Base-by-base conservation (phyloP, 1,140 invertebrate genomes). In the Drosophila yakuba region DNA sequence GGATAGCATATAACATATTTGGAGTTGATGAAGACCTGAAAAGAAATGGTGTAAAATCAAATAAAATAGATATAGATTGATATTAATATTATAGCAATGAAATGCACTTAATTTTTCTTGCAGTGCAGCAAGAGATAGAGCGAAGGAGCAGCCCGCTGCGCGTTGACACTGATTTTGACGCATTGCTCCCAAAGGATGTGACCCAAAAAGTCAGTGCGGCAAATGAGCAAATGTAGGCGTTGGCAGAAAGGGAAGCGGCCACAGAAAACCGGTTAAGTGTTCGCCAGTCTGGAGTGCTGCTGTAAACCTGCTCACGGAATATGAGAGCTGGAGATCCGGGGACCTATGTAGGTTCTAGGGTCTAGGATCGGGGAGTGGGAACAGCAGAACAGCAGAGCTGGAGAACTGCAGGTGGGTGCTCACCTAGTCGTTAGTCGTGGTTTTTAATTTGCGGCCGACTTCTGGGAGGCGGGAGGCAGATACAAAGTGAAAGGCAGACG, bases 101-200 rank as follows among this genome's bases (percentile, higher is more conserved):
- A 28, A 28, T 32, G 0, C 7, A 32, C 8, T 8, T 2, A 32
- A 10, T 2, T 32, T 45, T 45, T 45, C 17, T 20, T 14, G 8
- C 32, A 28, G 64, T 66, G 61, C 35, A 36, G 4, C 35, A 38
- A 17, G 28, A 36, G 47, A 28, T 44, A 38, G 23, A 68, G 12
- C 56, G 8, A 15, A 17, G 51, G 47, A 63, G 68, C 32, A 55
- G 11, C 36, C n/a, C 52, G 63, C 63, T 88, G 83, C 80, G 84
- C 84, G 84, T 89, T 88, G 84, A 88, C 84, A 88, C 84, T 88
- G 84, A 88, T 88, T 88, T 88, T 88, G 84, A 88, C 84, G 85
- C 84, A 88, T 88, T 80, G 84, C 84, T 88, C 84, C 84, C 84
- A 72, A 54, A 88, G 85, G 84, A 88, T 88, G 84, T 88, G 84